Conservation (phyloP, 2,797 vertebrate species). For the Mormyrops boulengeri region DNA sequence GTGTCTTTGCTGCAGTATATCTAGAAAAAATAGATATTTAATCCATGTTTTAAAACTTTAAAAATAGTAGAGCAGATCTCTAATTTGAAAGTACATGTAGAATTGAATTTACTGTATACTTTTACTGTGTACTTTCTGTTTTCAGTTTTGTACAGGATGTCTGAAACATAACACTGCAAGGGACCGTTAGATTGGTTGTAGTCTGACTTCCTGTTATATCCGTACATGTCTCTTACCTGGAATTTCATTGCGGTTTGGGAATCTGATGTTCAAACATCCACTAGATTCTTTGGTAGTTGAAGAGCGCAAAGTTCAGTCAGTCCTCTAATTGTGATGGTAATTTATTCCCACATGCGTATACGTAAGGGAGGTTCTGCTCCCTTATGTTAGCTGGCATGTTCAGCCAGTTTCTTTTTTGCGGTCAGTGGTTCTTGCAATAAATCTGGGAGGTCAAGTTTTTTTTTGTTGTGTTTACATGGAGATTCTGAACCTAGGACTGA, state of each 20-base stretch:
- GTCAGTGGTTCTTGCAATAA: neutral
- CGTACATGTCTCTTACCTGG: neutral
- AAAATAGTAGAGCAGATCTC: neutral
- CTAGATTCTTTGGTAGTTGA: neutral
- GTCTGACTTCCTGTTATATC: neutral
- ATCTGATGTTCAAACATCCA: conserved; percentile 4
- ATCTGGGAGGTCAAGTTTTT: neutral
- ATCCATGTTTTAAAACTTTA: neutral
- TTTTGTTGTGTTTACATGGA: neutral
- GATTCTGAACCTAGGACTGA: neutral
- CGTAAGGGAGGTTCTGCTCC: neutral
- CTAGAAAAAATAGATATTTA: neutral
- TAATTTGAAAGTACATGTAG: neutral
- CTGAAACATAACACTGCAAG: neutral
- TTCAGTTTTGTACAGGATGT: neutral
- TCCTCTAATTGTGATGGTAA: neutral
- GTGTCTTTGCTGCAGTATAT: neutral
- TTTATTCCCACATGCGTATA: neutral
- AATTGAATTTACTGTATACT: neutral
- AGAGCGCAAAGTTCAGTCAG: neutral
- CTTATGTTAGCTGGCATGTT: neutral
- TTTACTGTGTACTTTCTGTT: neutral
- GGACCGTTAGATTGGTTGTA: neutral
- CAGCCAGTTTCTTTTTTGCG: neutral
- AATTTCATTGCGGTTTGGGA: neutral